Percentiles rank a stretch among this genome's conserved stretches.
phyloP scores from a whole-genome alignment of 2,888 invertebrate genomes.

The Dryobota labecula region DNA sequence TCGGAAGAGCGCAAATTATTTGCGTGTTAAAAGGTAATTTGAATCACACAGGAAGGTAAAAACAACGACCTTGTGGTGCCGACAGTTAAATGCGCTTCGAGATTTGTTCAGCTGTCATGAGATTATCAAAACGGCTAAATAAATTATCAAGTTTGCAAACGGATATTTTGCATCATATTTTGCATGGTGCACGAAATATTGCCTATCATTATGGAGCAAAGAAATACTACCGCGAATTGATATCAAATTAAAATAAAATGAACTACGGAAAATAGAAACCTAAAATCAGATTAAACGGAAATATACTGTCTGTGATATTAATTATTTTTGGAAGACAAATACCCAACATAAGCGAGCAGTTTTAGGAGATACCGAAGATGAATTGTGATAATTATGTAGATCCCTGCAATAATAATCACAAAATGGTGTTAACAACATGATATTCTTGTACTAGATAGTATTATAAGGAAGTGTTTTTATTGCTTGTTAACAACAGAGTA shows the following conservation, averaged over 20 bases:
- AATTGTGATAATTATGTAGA: slow-evolving; percentile 8
- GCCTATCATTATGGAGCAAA: not conserved
- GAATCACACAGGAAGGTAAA: slow-evolving; percentile 72
- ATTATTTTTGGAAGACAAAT: not conserved
- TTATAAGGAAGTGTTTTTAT: slow-evolving; percentile 71
- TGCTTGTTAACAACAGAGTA: slow-evolving; percentile 59
- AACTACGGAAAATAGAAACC: not conserved
- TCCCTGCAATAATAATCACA: slow-evolving; percentile 25
- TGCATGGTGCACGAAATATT: slow-evolving; percentile 18
- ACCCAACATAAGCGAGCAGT: not conserved
- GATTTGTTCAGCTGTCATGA: slow-evolving; percentile 65
- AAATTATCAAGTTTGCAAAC: slow-evolving; percentile 37
- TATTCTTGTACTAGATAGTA: slow-evolving; percentile 62
- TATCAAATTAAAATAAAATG: not conserved
- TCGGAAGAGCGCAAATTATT: slow-evolving; percentile 41
- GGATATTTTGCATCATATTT: slow-evolving; percentile 26
- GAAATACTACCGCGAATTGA: not conserved
- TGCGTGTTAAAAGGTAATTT: slow-evolving; percentile 62
- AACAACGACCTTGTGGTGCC: slow-evolving; percentile 73
- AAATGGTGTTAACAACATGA: slow-evolving; percentile 58
- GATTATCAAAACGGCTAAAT: slow-evolving; percentile 64
- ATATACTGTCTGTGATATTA: not conserved
- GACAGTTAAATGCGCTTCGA: slow-evolving; percentile 66
- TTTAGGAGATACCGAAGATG: not conserved
- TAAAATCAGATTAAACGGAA: not conserved